phyloP scores from a whole-genome alignment of 2,797 vertebrate species.

The Coregonus sp. region DNA sequence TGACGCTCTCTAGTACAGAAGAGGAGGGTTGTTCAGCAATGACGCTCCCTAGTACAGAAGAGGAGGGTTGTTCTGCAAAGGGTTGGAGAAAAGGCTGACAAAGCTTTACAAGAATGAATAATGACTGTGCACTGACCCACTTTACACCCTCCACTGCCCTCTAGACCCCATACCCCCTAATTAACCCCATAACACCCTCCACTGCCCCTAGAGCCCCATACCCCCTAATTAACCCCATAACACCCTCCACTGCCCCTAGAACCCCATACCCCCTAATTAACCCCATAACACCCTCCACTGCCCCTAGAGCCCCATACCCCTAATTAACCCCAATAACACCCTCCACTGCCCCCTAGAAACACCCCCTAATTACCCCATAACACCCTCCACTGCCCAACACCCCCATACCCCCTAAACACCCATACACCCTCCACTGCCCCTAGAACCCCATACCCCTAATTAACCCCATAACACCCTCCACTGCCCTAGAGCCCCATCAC shows the following conservation, averaged over 20 bases:
- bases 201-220: too few species aligned
- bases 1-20: background rate
- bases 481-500: background rate
- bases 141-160: too few species aligned
- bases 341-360: constrained; percentile 4
- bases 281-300: constrained; percentile 48
- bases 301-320: background rate
- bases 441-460: too few species aligned
- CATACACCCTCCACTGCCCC: constrained; percentile 20
- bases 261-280: constrained; percentile 32
- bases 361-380: constrained; percentile 38
- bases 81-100: background rate
- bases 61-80: background rate
- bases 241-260: too few species aligned
- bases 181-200: too few species aligned
- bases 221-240: too few species aligned
- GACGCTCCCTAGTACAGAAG: background rate
- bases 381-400: constrained; percentile 51
- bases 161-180: constrained; percentile 23
- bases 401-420: too few species aligned
- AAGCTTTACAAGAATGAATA: constrained; percentile 11
- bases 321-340: too few species aligned
- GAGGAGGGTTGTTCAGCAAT: background rate
- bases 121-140: constrained; percentile 32
- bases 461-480: constrained; percentile 11